A percentile compares a stretch with the other conserved stretches of the same genome.
These are phyloP conservation scores for Pantherophis alleghaniensis DNA, from an alignment of 2,797 vertebrate genomes.

Conservation along the genomic window DNA sequence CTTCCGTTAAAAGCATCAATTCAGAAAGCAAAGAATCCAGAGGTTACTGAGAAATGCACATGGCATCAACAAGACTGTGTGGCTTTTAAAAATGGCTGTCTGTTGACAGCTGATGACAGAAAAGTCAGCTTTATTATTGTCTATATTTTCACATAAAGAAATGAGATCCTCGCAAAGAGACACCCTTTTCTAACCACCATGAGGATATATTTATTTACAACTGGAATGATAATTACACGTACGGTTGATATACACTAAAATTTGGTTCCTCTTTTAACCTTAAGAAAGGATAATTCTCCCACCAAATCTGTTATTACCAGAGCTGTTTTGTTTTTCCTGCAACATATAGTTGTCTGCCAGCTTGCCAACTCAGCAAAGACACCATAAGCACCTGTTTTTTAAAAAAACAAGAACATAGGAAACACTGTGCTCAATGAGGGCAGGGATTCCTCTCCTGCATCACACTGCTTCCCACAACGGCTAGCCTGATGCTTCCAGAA, in stretches of 20 bases:
- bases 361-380: conserved; percentile 67
- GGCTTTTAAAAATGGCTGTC: conserved; percentile 23
- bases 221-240: conserved; percentile 72
- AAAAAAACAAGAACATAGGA: conserved; percentile 27
- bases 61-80: neutral
- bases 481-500: neutral
- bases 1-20: neutral
- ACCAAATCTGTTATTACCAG: conserved; percentile 71
- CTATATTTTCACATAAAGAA: conserved; percentile 57
- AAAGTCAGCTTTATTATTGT: conserved; percentile 27
- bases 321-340: conserved; percentile 60
- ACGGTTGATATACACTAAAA: conserved; percentile 61
- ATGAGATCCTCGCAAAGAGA: conserved; percentile 42
- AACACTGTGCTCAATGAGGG: neutral
- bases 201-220: conserved; percentile 70
- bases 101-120: conserved; percentile 25
- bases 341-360: conserved; percentile 49
- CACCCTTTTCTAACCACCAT: conserved; percentile 60
- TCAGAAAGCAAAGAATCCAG: neutral
- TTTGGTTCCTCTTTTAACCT: conserved; percentile 61
- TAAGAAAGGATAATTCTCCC: conserved; percentile 61
- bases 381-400: conserved; percentile 54
- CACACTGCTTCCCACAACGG: neutral
- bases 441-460: neutral
- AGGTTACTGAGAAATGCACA: neutral